phyloP scores from a whole-genome alignment of 2,888 invertebrate species.

The Muschampia plurimacula region DNA sequence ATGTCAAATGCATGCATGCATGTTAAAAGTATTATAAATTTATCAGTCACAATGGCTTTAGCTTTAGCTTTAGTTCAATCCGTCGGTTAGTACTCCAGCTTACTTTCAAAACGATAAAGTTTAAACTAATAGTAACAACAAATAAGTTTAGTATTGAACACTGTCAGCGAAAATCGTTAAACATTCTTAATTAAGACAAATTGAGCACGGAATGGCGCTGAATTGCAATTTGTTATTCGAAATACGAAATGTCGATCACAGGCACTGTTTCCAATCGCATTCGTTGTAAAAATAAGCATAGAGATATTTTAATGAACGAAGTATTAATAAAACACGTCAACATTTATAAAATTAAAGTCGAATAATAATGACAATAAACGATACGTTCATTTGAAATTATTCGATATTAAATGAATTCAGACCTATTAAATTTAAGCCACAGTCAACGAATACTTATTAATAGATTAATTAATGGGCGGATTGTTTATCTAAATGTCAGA shows the following conservation, averaged over 20 bases:
- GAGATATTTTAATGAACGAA: slow-evolving; percentile 18
- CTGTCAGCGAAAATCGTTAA: not conserved
- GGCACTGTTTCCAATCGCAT: not conserved
- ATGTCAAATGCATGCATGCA: not conserved
- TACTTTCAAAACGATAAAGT: too few species aligned
- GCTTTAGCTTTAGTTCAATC: too few species aligned
- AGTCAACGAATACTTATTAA: slow-evolving; percentile 37
- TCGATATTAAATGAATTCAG: slow-evolving; percentile 34
- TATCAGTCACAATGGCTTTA: too few species aligned
- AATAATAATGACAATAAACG: not conserved
- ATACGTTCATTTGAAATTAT: slow-evolving; percentile 4
- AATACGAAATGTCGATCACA: slow-evolving; percentile 13
- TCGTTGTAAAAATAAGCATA: not conserved
- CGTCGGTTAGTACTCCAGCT: too few species aligned
- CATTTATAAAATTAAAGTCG: not conserved
- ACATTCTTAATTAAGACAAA: slow-evolving; percentile 9
- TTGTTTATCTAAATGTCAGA: not conserved
- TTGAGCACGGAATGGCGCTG: slow-evolving; percentile 1
- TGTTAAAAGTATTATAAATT: too few species aligned
- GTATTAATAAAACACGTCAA: not conserved
- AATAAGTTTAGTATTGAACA: not conserved
- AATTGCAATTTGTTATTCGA: not conserved
- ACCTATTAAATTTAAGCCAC: slow-evolving; percentile 30
- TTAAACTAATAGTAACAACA: not conserved
- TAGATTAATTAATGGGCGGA: slow-evolving; percentile 23